These are phyloP conservation scores for Drosophila subobscura DNA, from an alignment of 1,140 invertebrate genomes.

Conservation along the genomic window DNA sequence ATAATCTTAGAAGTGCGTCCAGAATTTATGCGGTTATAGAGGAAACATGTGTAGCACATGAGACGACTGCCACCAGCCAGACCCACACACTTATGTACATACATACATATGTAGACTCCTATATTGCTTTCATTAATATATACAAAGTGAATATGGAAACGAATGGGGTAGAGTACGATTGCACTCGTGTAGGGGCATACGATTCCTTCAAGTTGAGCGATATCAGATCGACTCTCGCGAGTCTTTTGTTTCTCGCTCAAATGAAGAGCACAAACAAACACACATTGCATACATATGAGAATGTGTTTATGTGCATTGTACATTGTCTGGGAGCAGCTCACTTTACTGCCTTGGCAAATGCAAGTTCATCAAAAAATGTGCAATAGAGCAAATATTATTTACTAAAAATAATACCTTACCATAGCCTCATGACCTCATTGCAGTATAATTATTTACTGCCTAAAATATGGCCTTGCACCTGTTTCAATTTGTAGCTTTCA, in stretches of 20 bases:
- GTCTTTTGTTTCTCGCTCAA: conserved; percentile 31
- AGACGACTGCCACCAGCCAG: conserved; percentile 56
- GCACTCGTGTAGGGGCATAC: conserved; percentile 32
- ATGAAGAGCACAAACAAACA: background rate
- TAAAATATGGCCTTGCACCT: conserved; percentile 16
- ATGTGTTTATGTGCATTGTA: background rate
- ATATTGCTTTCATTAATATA: conserved; percentile 37
- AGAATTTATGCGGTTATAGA: conserved; percentile 59
- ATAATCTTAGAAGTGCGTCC: conserved; percentile 71
- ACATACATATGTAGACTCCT: conserved; percentile 17
- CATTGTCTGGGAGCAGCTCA: background rate
- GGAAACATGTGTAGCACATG: conserved; percentile 70
- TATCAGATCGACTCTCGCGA: conserved; percentile 39
- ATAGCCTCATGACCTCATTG: too few relatives aligned
- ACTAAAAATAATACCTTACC: too few relatives aligned
- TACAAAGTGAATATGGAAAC: conserved; percentile 27
- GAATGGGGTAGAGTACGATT: conserved; percentile 55
- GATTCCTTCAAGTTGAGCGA: conserved; percentile 34
- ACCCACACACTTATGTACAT: conserved; percentile 27
- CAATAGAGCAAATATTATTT: background rate
- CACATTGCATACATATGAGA: conserved; percentile 12
- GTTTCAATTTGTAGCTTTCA: conserved; percentile 4
- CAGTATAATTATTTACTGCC: background rate
- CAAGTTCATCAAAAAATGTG: conserved; percentile 22
- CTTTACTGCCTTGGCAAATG: background rate